Base-by-base conservation (phyloP, 2,888 invertebrate genomes). In the Coleophora flavipennella region DNA sequence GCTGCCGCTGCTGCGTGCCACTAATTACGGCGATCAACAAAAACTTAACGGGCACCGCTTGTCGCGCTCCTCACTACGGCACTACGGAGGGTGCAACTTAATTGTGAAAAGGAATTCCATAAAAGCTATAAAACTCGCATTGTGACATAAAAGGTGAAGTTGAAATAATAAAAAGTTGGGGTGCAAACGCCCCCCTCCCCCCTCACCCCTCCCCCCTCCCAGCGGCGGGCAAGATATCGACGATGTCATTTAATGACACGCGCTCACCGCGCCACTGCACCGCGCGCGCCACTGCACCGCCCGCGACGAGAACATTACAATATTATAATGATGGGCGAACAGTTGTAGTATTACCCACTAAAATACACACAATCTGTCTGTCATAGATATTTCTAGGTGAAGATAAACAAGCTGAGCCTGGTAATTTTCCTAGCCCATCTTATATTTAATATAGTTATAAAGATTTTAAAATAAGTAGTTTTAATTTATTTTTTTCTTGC, bases 71-170 rank as follows among this genome's bases (percentile, higher is more conserved):
- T 59, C 55, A 50, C 43, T 12, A 60, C 49, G 53, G 62, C 55
- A 50, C 43, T 12, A 60, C 49, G 53, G 62, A 63, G 73, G 69
- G 73, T 62, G 67, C 52, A 59, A 68, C 62, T 76, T 76, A 71
- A 78, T 76, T 71, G 77, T 71, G 75, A 74, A 70, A 75, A 72
- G 68, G 71, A 74, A n/a, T 74, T 73, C 67, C 62, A 68, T 72
- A 73, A 71, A 70, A 67, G 74, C 70, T 57, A 73, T 78, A 76
- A 78, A 80, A 75, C 65, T 74, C 63, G 58, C 67, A 69, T 71
- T 70, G 67, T 67, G 67, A 67, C 62, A 73, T 73, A 71, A 73
- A 76, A 75, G 69, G 71, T 76, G 67, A 75, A 72, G 69, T 75
- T 70, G 62, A 63, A 75, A 77, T 69, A 71, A 65, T 74, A 72